Conservation (phyloP, 2,888 invertebrate species). For the Nemapogon koenigi region DNA sequence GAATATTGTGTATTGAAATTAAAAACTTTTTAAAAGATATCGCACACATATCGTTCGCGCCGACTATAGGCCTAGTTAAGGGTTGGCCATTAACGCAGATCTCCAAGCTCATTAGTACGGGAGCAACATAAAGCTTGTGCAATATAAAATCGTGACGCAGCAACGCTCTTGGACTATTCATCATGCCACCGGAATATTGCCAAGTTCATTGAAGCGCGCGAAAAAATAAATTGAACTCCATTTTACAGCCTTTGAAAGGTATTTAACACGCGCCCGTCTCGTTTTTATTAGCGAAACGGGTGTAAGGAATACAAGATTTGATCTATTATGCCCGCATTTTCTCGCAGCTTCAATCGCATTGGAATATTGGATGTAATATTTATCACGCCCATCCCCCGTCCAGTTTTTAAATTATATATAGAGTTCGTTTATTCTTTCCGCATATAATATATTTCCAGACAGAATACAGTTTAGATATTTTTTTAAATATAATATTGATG, state of each 20-base stretch:
- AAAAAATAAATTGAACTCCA: slow-evolving; percentile 10
- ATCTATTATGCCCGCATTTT: too few species aligned
- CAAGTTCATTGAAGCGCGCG: slow-evolving; percentile 8
- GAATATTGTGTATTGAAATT: background rate
- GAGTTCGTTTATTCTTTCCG: too few species aligned
- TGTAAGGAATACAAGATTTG: too few species aligned
- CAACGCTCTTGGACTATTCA: slow-evolving; percentile 29
- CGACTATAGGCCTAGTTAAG: slow-evolving; percentile 13
- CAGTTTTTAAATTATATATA: too few species aligned
- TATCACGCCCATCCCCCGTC: too few species aligned
- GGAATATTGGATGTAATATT: too few species aligned
- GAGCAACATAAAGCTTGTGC: slow-evolving; percentile 44
- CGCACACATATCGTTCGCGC: background rate
- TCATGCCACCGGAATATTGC: slow-evolving; percentile 18
- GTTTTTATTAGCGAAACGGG: slow-evolving; percentile 3
- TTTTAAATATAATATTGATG: too few species aligned
- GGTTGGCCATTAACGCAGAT: slow-evolving; percentile 23
- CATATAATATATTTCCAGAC: too few species aligned
- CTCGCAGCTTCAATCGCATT: too few species aligned
- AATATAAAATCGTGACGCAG: slow-evolving; percentile 55
- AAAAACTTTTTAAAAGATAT: background rate
- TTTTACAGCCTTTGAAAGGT: slow-evolving; percentile 9
- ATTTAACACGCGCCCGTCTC: slow-evolving; percentile 1
- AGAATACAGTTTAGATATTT: too few species aligned
- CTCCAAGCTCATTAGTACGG: slow-evolving; percentile 41